These are phyloP conservation scores for Carapus acus DNA, from an alignment of 2,797 vertebrate species.

Conservation along the genomic window DNA sequence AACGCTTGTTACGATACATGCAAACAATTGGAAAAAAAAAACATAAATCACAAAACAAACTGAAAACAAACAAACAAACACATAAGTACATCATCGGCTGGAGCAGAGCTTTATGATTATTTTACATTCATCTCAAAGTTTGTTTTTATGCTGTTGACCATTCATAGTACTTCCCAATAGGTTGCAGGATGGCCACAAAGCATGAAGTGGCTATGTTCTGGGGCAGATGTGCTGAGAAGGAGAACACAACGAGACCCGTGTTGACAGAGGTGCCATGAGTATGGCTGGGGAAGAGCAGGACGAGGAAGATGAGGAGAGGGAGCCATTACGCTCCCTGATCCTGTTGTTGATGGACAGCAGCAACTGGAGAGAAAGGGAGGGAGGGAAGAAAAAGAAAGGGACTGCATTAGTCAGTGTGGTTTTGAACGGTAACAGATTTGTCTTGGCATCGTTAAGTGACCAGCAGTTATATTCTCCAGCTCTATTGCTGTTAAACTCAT, in stretches of 20 bases:
- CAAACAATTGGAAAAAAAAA: conserved; percentile 45
- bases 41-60: conserved; percentile 23
- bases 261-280: conserved; percentile 15
- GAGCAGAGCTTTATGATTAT: conserved; percentile 63
- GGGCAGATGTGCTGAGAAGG: conserved; percentile 18
- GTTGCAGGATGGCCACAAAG: conserved; percentile 27
- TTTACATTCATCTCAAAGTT: conserved; percentile 68
- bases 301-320: conserved; percentile 44
- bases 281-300: conserved; percentile 16
- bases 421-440: conserved; percentile 55
- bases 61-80: conserved; percentile 38
- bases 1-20: conserved; percentile 61
- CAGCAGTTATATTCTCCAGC: conserved; percentile 20
- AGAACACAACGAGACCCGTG: conserved; percentile 22
- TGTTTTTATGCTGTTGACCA: conserved; percentile 53
- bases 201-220: conserved; percentile 30
- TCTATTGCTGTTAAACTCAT: conserved; percentile 42
- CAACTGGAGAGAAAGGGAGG: conserved; percentile 51
- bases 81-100: conserved; percentile 49
- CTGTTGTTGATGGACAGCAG: conserved; percentile 54
- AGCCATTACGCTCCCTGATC: conserved; percentile 43
- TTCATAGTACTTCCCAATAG: conserved; percentile 48
- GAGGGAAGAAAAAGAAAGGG: conserved; percentile 21
- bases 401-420: conserved; percentile 57
- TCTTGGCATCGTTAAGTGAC: conserved; percentile 42